Base-by-base conservation (phyloP, 2,113 vertebrate genomes). In the Megaceryle maxima region DNA sequence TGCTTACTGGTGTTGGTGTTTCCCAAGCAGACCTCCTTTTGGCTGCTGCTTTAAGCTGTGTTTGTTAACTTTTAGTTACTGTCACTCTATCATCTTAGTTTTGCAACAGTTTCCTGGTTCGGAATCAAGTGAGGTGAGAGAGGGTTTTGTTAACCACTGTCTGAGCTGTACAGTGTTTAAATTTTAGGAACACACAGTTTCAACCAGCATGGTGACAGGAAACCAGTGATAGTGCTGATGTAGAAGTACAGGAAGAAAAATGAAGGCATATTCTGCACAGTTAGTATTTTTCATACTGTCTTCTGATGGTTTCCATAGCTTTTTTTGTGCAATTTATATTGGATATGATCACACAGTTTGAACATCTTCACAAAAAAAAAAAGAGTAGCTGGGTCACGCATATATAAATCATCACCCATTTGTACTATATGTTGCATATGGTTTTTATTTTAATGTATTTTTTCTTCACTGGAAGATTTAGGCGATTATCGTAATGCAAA, bases 131-230 rank as follows among this genome's bases (percentile, higher is more conserved):
- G 16, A n/a, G 31, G 48, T 86, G 55, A 9, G 16, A 63, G 33
- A 63, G 33, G 29, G 26, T 13, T 9, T 4, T 13, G 5, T 25
- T 59, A 77, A n/a, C 37, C 25, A 5, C 7, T 1, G 10, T 26
- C 14, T 8, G 50, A 74, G 31, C 69, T 43, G 28, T 35, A 6
- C 10, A 5, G 3, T 37, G 20, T 16, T 81, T 66, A 16, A 60
- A 60, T 81, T 75, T 9, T 46, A 26, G 46, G 10, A 31, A 10
- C 9, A 0, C 4, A 1, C 14, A 1, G 3, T 26, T 62, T 28
- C 33, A 60, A 12, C 12, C 62, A 13, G 0, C 0, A 16, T 39
- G 13, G 9, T 59, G 62, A 19, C n/a, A 68, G 25, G 67, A 46
- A 73, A 39, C 39, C 25, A 20, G 6, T 21, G 14, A 3, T 13